Base-by-base conservation (phyloP, 2,888 invertebrate genomes). In the Trichopria drosophilae region DNA sequence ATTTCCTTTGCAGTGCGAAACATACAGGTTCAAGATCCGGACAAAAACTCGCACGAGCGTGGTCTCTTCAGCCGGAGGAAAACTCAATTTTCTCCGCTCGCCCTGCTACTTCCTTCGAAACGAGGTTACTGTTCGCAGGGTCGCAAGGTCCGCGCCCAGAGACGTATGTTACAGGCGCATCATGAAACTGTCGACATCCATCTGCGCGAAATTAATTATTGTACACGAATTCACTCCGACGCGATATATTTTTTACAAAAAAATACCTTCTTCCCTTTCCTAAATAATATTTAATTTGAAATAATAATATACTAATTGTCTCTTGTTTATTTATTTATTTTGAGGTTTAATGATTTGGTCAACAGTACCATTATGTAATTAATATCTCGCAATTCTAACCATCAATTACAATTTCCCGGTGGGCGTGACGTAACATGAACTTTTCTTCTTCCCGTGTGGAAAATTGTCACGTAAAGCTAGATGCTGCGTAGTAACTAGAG, bases 11-110 rank as follows among this genome's bases (percentile, higher is more conserved):
- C 39, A 28, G 40, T 15, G 35, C 40, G 31, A 35, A 34, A 20
- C 22, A 28, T 16, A 40, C 45, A 47, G 45, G 44, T 55, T 55
- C 48, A n/a, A n/a, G 51, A 42, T 37, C 15, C 15, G 44, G 43
- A 19, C 43, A 51, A 55, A 55, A 55, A 55, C 48, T 55, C 45
- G 46, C 47, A 40, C 37, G 41, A 50, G 41, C 48, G 41, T 37
- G 29, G 54, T 51, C 51, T 47, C 53, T 54, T 58, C 61, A 51
- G 53, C 53, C 48, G 54, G 37, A 51, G 46, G 34, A 48, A 58
- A 64, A 66, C 57, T 66, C 64, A 62, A 66, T 66, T 66, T 61
- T 62, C 63, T 58, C 53, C 52, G 49, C 55, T 58, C 58, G 50
- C 49, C 53, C 48, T 55, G 55, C 53, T 58, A 53, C 51, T 61